A percentile compares a stretch with the other conserved stretches of the same genome.
These are phyloP conservation scores for Metellina segmentata DNA, from an alignment of 2,888 invertebrate genomes.

Conservation along the genomic window DNA sequence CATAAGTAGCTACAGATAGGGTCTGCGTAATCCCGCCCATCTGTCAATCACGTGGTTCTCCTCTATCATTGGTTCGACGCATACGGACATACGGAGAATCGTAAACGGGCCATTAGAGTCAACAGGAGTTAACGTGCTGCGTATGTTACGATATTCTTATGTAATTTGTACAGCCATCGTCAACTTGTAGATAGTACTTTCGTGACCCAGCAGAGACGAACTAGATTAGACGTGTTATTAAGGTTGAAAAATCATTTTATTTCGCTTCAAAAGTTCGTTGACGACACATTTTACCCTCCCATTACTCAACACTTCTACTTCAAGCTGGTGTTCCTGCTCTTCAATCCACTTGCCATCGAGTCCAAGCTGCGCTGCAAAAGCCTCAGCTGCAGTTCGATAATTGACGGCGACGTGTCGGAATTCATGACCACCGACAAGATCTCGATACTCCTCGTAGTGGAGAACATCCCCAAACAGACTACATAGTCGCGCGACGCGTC, in stretches of 20 bases:
- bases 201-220: too few relatives aligned
- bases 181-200: too few relatives aligned
- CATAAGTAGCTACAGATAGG: too few relatives aligned
- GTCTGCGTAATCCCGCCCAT: too few relatives aligned
- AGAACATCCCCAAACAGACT: neutral
- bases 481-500: neutral
- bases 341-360: constrained; percentile 33
- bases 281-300: neutral
- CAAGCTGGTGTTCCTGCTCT: neutral
- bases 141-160: too few relatives aligned
- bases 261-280: constrained; percentile 14
- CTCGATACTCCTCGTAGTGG: neutral
- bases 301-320: constrained; percentile 8
- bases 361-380: constrained; percentile 12
- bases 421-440: neutral
- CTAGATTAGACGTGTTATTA: neutral
- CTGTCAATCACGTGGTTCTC: too few relatives aligned
- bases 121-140: too few relatives aligned
- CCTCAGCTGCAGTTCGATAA: constrained; percentile 15
- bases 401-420: constrained; percentile 12
- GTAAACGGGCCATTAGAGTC: too few relatives aligned
- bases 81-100: too few relatives aligned
- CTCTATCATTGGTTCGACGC: too few relatives aligned
- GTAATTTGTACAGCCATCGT: too few relatives aligned
- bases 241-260: constrained; percentile 43